A percentile compares a stretch with the other conserved stretches of the same genome.
Evolutionary conservation across 2,888 invertebrate genomes (phyloP).

Genomic region (Apamea anceps): DNA sequence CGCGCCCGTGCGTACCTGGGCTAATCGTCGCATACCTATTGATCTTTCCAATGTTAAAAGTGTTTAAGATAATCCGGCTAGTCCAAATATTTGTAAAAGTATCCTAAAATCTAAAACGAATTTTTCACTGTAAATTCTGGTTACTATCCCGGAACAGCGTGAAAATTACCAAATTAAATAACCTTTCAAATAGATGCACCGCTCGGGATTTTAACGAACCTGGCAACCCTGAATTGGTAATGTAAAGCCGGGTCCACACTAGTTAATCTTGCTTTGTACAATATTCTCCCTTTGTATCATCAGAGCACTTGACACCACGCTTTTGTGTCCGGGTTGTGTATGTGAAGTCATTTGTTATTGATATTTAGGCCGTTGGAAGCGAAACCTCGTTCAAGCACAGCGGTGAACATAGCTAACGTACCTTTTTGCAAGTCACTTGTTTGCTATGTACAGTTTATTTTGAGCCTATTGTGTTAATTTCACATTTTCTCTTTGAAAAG

Average conservation of each 20-base stretch:
- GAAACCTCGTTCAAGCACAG: slow-evolving; percentile 34
- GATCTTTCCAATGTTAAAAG: slow-evolving; percentile 1
- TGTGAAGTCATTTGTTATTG: slow-evolving; percentile 66
- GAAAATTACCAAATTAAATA: slow-evolving; percentile 55
- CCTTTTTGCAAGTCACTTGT: slow-evolving; percentile 32
- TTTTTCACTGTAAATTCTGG: slow-evolving; percentile 7
- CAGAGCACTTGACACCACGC: slow-evolving; percentile 63
- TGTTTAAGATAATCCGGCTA: background rate
- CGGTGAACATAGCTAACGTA: slow-evolving; percentile 10
- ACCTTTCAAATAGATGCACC: slow-evolving; percentile 51
- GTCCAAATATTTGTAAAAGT: slow-evolving; percentile 1
- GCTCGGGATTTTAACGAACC: slow-evolving; percentile 53
- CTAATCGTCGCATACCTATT: too few species aligned
- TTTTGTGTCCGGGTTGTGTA: slow-evolving; percentile 59
- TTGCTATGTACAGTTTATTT: slow-evolving; percentile 14
- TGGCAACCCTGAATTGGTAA: slow-evolving; percentile 57
- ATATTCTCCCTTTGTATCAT: slow-evolving; percentile 65
- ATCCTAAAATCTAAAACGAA: slow-evolving; percentile 2
- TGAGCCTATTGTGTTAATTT: slow-evolving; percentile 14
- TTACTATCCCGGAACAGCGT: slow-evolving; percentile 12
- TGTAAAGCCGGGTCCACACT: slow-evolving; percentile 65
- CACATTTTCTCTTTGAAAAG: slow-evolving; percentile 11
- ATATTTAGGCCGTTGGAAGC: slow-evolving; percentile 57
- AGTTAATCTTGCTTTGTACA: slow-evolving; percentile 68
- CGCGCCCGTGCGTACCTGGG: too few species aligned